phyloP scores from a whole-genome alignment of 2,797 vertebrate genomes.

The Sphaeramia orbicularis region DNA sequence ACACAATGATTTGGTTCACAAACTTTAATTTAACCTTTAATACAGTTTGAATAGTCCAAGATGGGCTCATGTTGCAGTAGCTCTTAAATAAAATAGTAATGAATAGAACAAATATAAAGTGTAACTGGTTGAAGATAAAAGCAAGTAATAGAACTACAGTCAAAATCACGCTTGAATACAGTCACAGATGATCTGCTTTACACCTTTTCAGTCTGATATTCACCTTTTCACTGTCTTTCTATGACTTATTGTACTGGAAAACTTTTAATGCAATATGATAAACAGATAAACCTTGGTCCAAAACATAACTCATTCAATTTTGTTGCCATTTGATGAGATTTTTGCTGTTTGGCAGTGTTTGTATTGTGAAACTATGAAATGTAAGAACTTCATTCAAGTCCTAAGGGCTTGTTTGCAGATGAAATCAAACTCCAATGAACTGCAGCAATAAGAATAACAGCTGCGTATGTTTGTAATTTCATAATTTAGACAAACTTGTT shows the following conservation, averaged over 20 bases:
- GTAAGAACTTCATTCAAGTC: conserved; percentile 19
- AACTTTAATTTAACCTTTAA: not conserved
- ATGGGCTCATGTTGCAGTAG: not conserved
- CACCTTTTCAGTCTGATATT: too few relatives aligned
- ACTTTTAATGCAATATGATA: not conserved
- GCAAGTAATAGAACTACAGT: not conserved
- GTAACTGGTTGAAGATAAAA: not conserved
- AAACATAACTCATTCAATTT: not conserved
- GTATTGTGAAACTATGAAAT: conserved; percentile 14
- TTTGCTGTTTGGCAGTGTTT: not conserved
- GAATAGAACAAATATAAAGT: not conserved
- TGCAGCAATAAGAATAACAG: conserved; percentile 36
- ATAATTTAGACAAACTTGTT: conserved; percentile 26
- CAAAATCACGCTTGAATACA: not conserved
- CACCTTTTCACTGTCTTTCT: too few relatives aligned
- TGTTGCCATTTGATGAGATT: conserved; percentile 26
- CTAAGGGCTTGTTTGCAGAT: conserved; percentile 30
- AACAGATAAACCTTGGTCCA: not conserved
- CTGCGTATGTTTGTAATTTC: conserved; percentile 17
- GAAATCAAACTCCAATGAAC: conserved; percentile 54
- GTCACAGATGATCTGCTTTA: not conserved
- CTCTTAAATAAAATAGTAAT: not conserved
- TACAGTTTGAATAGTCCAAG: too few relatives aligned
- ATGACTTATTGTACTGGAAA: not conserved
- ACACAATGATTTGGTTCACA: not conserved